These are phyloP conservation scores for Oreochromis niloticus DNA, from an alignment of 2,113 vertebrate species.

Conservation along the genomic window DNA sequence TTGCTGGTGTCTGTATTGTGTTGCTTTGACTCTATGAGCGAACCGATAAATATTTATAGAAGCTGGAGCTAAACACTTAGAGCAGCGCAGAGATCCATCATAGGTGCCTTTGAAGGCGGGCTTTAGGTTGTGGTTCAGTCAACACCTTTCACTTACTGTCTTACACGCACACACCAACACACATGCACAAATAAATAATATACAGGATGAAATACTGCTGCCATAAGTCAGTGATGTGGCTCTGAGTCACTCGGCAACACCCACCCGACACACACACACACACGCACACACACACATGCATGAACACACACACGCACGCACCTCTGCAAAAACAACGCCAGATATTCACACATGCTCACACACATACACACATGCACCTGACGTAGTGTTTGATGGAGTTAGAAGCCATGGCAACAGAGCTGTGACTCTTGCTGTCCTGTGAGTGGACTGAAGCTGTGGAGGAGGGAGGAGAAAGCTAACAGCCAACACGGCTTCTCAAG, in stretches of 20 bases:
- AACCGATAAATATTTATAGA: constrained; percentile 63
- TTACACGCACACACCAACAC: neutral
- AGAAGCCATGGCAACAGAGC: constrained; percentile 68
- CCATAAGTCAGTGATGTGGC: constrained; percentile 50
- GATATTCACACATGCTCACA: constrained; percentile 12
- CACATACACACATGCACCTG: constrained; percentile 46
- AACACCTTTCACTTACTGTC: constrained; percentile 9
- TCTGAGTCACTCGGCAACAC: constrained; percentile 63
- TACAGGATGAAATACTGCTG: constrained; percentile 40
- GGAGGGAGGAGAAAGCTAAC: constrained; percentile 47
- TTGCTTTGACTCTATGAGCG: constrained; percentile 27
- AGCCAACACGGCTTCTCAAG: constrained; percentile 36
- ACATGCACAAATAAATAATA: constrained; percentile 4
- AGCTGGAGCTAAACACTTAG: constrained; percentile 44
- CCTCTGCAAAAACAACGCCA: neutral
- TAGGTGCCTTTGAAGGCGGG: constrained; percentile 17
- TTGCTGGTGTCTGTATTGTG: neutral
- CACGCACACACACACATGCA: neutral
- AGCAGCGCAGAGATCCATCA: constrained; percentile 44
- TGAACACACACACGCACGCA: neutral
- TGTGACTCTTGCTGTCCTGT: constrained; percentile 65
- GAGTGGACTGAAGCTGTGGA: constrained; percentile 60
- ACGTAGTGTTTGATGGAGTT: constrained; percentile 65
- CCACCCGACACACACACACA: constrained; percentile 33
- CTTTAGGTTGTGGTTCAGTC: constrained; percentile 48